These are phyloP conservation scores for Pseudomyrmex gracilis DNA, from an alignment of 1,140 invertebrate species.

Conservation along the genomic window DNA sequence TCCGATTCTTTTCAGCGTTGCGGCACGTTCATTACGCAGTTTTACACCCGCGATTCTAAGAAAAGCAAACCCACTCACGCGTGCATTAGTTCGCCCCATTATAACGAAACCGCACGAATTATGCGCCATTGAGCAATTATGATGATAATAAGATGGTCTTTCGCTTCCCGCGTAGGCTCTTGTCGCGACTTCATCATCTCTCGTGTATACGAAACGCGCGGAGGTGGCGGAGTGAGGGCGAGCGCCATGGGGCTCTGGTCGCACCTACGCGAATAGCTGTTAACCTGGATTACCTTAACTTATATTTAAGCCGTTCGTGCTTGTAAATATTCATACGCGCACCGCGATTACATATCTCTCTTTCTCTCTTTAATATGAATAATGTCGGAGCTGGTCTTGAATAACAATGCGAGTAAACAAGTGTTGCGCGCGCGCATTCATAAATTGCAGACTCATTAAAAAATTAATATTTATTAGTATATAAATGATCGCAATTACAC, in stretches of 20 bases:
- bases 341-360: background rate
- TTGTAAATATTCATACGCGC: conserved; percentile 5
- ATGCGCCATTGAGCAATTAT: conserved; percentile 68
- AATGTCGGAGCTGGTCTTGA: background rate
- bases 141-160: conserved; percentile 55
- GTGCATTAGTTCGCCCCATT: background rate
- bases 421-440: no score
- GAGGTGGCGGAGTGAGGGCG: conserved; percentile 16
- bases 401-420: background rate
- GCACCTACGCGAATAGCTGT: conserved; percentile 32
- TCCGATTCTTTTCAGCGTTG: conserved; percentile 48
- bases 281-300: conserved; percentile 41
- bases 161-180: conserved; percentile 8
- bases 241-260: conserved; percentile 12
- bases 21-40: conserved; percentile 56
- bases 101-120: conserved; percentile 54
- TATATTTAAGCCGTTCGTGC: conserved; percentile 17
- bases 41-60: conserved; percentile 16
- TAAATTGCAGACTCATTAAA: no score
- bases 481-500: no score
- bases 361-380: background rate
- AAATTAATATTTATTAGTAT: no score
- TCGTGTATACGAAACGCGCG: conserved; percentile 14
- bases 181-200: background rate
- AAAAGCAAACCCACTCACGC: background rate